Conservation (phyloP, 2,797 vertebrate genomes). For the Arremon aurantiirostris region DNA sequence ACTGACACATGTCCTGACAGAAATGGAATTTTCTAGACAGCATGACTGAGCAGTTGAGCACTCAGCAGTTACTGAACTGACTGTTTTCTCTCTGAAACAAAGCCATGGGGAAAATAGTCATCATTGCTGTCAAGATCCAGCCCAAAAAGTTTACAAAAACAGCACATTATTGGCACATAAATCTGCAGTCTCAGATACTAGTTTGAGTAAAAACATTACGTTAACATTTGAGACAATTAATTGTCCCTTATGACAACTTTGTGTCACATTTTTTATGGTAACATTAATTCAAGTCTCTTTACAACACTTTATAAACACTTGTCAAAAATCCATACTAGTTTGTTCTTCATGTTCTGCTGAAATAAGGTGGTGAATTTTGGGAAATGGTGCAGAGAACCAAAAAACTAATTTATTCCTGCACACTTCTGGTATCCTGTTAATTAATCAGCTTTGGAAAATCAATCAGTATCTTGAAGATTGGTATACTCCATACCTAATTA, state of each 20-base stretch:
- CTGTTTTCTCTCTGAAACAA: neutral
- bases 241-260: neutral
- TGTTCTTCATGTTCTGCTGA: neutral
- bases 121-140: neutral
- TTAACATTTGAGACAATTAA: neutral
- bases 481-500: neutral
- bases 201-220: neutral
- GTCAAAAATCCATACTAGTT: neutral
- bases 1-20: neutral
- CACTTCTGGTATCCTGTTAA: neutral
- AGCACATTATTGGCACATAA: neutral
- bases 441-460: neutral
- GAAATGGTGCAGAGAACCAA: neutral
- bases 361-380: neutral
- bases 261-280: neutral
- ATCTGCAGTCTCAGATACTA: neutral
- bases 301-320: neutral
- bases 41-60: neutral
- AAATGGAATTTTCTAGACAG: conserved; percentile 19
- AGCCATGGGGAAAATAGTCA: neutral
- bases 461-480: neutral
- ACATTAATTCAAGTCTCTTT: neutral
- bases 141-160: neutral
- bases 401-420: neutral
- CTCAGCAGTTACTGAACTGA: neutral